These are phyloP conservation scores for Phaenicophaeus curvirostris DNA, from an alignment of 2,797 vertebrate genomes.

Conservation along the genomic window DNA sequence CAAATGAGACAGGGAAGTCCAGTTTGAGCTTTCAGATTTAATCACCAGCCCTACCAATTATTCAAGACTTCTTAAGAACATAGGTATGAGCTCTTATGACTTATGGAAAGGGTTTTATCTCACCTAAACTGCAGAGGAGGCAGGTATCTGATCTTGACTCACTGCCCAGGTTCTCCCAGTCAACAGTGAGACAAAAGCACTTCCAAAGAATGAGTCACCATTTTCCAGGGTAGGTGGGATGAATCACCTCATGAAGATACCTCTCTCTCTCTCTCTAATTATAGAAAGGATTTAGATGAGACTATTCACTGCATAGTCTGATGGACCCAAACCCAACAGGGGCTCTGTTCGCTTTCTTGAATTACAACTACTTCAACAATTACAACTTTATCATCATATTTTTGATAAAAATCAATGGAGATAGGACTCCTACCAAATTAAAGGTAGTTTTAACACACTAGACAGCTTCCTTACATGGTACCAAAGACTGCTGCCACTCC, in stretches of 20 bases:
- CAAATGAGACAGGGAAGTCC: background rate
- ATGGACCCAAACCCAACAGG: background rate
- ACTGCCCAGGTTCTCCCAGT: background rate
- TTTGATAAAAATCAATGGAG: background rate
- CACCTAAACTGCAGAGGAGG: background rate
- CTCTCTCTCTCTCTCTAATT: background rate
- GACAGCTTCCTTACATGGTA: background rate
- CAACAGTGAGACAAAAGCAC: background rate
- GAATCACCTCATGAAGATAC: constrained; percentile 1
- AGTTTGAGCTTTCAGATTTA: background rate
- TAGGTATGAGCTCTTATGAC: background rate
- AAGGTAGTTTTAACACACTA: background rate
- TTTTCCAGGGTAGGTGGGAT: constrained; percentile 33
- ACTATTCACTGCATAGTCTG: background rate
- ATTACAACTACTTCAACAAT: background rate
- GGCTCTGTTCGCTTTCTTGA: background rate
- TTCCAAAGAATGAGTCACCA: constrained; percentile 3
- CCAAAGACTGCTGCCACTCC: background rate
- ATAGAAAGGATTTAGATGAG: background rate
- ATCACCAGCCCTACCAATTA: background rate
- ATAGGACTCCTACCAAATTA: background rate
- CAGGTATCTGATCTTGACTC: background rate
- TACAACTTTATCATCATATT: background rate
- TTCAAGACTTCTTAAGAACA: background rate
- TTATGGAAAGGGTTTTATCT: background rate